A percentile compares a stretch with the other conserved stretches of the same genome.
Conservation (phyloP, 2,797 vertebrate genomes). For the Prionace glauca region DNA sequence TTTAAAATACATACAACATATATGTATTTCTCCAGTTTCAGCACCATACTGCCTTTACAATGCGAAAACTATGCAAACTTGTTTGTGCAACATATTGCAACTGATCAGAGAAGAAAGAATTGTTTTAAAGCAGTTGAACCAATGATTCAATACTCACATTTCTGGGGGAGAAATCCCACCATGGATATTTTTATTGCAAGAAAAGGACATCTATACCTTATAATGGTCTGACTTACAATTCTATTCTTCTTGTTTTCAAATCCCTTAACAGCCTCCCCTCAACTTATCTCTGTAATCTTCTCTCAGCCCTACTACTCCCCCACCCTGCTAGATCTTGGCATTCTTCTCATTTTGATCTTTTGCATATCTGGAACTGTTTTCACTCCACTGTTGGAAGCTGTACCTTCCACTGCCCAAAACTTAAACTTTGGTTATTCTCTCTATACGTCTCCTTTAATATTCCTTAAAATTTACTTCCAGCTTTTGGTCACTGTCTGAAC, state of each 20-base stretch:
- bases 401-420: not conserved
- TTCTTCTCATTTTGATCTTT: not conserved
- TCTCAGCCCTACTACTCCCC: not conserved
- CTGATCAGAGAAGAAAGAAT: not conserved
- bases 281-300: not conserved
- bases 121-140: not conserved
- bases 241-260: not conserved
- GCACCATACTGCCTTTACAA: not conserved
- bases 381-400: not conserved
- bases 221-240: not conserved
- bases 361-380: not conserved
- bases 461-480: too few relatives aligned
- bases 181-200: not conserved
- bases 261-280: not conserved
- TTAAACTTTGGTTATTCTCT: not conserved
- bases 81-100: not conserved
- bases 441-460: not conserved
- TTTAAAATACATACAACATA: not conserved
- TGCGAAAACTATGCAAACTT: not conserved
- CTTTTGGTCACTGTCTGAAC: not conserved
- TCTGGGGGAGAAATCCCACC: not conserved
- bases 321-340: too few relatives aligned
- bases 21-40: not conserved
- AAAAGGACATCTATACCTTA: not conserved
- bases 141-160: not conserved